Evolutionary conservation across 2,113 vertebrate species (phyloP), one percentile per base, ranked within the genome.

Genomic region (Centropus unirufus): DNA sequence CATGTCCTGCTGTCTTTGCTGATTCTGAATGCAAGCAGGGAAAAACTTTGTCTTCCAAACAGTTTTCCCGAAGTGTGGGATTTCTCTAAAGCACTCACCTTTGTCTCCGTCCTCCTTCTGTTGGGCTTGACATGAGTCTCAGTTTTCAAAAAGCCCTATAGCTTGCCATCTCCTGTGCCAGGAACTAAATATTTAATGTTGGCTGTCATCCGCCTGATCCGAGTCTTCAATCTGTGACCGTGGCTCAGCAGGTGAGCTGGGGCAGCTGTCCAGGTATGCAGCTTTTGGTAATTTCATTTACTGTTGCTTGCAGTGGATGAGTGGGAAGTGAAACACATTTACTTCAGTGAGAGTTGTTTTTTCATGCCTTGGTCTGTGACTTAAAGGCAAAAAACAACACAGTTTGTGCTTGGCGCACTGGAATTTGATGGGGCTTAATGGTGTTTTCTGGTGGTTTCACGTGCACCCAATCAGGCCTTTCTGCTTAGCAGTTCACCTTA

Each of bases 281-380:
- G 52, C 62, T 79, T 47, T 27, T 19, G 20, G 47, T 68, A 52
- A 75, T 68, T 87, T 78, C 30, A 61, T 87, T 55, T 89, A 21
- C 54, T 32, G 9, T 64, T 29, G 14, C 61, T 92, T 67, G 29
- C 46, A 51, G 62, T 57, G 57, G 51, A 64, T 10, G 17, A 29
- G 18, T 52, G 52, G 62, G 78, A 87, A 79, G 29, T 84, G 67
- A 85, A 94, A 81, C 40, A 10, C 29, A 39, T 34, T 75, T 82
- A 36, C 34, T 64, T 77, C 77, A 39, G 32, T 70, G 92, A 72
- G 40, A 51, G 44, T 64, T 87, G 61, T 85, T 68, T 91, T 72
- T 87, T 81, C 67, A 62, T 68, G 89, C 73, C 68, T 92, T 61
- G 22, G 55, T 64, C 59, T 85, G 59, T 81, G 75, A 64, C 66